These are phyloP conservation scores for Dryoscopus gambensis DNA, from an alignment of 2,113 vertebrate species.

Conservation along the genomic window DNA sequence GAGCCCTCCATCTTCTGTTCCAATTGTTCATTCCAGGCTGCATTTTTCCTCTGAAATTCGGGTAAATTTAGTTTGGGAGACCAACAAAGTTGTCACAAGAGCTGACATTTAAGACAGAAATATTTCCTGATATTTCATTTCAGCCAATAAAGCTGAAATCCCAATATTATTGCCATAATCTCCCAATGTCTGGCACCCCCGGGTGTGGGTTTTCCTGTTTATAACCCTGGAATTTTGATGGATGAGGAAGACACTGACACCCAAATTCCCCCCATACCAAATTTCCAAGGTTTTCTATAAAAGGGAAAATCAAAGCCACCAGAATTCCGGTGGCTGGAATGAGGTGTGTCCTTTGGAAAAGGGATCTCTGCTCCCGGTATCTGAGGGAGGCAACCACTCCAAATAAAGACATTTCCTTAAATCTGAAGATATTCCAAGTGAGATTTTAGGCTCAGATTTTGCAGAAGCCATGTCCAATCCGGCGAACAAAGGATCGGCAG, in stretches of 20 bases:
- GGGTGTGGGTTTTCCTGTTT: neutral
- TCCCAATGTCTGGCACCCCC: neutral
- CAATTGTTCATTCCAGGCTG: neutral
- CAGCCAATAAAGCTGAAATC: neutral
- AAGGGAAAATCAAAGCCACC: neutral
- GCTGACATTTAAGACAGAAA: neutral
- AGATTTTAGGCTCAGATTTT: neutral
- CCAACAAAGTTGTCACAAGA: neutral
- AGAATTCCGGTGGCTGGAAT: fast-evolving
- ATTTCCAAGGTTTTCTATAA: neutral
- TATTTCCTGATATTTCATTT: neutral
- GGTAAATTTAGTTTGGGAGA: neutral
- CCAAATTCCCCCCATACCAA: neutral
- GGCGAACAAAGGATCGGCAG: fast-evolving
- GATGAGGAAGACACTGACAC: neutral
- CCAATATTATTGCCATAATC: neutral
- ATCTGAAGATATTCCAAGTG: fast-evolving
- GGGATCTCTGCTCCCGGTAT: fast-evolving
- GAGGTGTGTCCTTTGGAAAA: neutral
- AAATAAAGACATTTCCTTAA: neutral
- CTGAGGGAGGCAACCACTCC: fast-evolving
- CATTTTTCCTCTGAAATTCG: neutral
- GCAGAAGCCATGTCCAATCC: fast-evolving
- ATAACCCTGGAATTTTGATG: neutral
- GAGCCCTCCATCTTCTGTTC: neutral